These are phyloP conservation scores for Clarias macrocephalus DNA, from an alignment of 2,113 vertebrate genomes.

Conservation along the genomic window DNA sequence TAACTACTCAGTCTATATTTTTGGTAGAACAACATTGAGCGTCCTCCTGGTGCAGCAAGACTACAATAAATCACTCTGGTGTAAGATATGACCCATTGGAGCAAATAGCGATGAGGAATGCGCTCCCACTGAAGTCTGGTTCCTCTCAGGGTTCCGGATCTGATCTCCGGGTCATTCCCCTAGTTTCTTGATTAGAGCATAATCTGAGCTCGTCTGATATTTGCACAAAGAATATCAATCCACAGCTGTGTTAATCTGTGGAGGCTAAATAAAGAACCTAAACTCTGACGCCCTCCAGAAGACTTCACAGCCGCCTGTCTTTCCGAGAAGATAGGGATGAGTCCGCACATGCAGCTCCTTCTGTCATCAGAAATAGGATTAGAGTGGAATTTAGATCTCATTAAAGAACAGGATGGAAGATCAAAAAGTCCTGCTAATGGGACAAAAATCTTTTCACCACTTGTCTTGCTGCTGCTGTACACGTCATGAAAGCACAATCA, in stretches of 20 bases:
- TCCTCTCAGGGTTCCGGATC: background rate
- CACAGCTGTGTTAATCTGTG: background rate
- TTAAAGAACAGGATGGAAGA: background rate
- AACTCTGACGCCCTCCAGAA: background rate
- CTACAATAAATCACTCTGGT: background rate
- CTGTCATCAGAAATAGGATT: background rate
- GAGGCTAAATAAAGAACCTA: background rate
- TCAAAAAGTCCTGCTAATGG: background rate
- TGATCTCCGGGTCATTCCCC: background rate
- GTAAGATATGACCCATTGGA: background rate
- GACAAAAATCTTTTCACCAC: background rate
- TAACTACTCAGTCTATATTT: background rate
- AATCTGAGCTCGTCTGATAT: background rate
- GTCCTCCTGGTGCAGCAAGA: background rate
- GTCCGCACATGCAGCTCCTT: background rate
- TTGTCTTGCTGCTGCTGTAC: too few relatives aligned
- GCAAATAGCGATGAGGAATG: background rate
- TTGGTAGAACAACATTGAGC: background rate
- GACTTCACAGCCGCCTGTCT: background rate
- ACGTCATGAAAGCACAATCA: background rate
- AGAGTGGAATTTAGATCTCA: constrained; percentile 5
- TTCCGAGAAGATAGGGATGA: background rate
- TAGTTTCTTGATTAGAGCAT: background rate
- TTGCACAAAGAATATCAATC: background rate
- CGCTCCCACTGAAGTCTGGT: background rate